A percentile compares a stretch with the other conserved stretches of the same genome.
Evolutionary conservation across 2,888 invertebrate genomes (phyloP).

Genomic region (Magallana nippona): DNA sequence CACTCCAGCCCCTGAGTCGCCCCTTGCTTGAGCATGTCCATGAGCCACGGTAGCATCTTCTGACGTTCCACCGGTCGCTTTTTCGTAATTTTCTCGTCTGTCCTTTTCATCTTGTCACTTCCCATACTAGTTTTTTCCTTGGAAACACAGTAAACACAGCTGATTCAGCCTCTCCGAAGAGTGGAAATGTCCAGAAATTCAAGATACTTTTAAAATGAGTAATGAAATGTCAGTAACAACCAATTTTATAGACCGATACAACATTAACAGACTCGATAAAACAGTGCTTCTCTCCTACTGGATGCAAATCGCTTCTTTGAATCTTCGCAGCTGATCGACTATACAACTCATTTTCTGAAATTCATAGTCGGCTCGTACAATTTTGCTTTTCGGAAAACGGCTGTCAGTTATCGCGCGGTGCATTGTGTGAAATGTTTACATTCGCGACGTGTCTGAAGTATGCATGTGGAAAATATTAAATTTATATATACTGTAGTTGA

Average conservation of each 20-base stretch:
- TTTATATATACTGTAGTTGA: background rate
- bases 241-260: background rate
- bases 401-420: background rate
- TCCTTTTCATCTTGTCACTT: background rate
- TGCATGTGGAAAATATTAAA: background rate
- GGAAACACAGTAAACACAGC: conserved; percentile 24
- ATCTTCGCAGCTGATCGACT: background rate
- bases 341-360: background rate
- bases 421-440: conserved; percentile 23
- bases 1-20: conserved; percentile 66
- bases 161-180: background rate
- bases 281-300: background rate
- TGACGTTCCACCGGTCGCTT: conserved; percentile 68
- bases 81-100: conserved; percentile 10
- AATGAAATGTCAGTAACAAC: background rate
- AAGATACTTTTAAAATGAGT: background rate
- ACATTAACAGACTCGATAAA: background rate
- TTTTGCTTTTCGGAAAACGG: conserved; percentile 3
- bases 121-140: conserved; percentile 17
- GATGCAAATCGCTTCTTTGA: background rate
- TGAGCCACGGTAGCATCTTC: conserved; percentile 74
- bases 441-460: background rate
- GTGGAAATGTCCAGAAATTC: background rate
- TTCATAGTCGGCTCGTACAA: background rate
- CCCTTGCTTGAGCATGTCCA: conserved; percentile 60